Conservation (phyloP, 2,888 invertebrate species). For the Tholera decimalis region DNA sequence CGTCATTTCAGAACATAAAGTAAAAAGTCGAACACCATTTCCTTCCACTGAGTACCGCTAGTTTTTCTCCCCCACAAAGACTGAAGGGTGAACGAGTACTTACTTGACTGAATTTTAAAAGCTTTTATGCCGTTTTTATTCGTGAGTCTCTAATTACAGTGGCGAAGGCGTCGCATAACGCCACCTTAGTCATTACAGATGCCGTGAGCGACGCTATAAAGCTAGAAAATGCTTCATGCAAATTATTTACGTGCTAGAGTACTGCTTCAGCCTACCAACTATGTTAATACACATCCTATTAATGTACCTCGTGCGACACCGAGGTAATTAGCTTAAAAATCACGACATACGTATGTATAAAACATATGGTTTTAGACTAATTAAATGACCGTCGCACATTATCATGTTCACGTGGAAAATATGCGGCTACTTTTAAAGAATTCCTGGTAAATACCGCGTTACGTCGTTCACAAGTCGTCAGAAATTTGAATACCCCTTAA, state of each 20-base stretch:
- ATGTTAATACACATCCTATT: constrained; percentile 49
- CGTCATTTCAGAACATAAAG: constrained; percentile 26
- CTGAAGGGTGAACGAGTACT: constrained; percentile 53
- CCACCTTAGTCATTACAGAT: constrained; percentile 86
- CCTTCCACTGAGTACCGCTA: constrained; percentile 47
- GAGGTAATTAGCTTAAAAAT: constrained; percentile 57
- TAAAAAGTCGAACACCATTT: constrained; percentile 43
- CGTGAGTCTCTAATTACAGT: constrained; percentile 83
- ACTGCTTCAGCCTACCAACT: constrained; percentile 46
- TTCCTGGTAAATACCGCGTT: constrained; percentile 64
- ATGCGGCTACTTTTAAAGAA: constrained; percentile 56
- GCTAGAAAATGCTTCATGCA: constrained; percentile 85
- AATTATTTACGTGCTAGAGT: constrained; percentile 75
- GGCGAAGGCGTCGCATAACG: constrained; percentile 84
- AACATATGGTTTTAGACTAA: constrained; percentile 54
- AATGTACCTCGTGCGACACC: constrained; percentile 21
- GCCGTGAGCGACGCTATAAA: constrained; percentile 87
- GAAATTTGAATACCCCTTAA: constrained; percentile 70
- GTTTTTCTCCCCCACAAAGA: constrained; percentile 56
- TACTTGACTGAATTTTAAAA: constrained; percentile 78
- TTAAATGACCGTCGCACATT: constrained; percentile 69
- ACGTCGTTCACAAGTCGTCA: constrained; percentile 69
- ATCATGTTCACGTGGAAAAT: constrained; percentile 68
- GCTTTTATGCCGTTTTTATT: constrained; percentile 80
- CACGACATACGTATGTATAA: constrained; percentile 33